Evolutionary conservation across 2,888 invertebrate genomes (phyloP), one percentile per base, ranked within the genome.

Genomic region (Ellobium chinense): DNA sequence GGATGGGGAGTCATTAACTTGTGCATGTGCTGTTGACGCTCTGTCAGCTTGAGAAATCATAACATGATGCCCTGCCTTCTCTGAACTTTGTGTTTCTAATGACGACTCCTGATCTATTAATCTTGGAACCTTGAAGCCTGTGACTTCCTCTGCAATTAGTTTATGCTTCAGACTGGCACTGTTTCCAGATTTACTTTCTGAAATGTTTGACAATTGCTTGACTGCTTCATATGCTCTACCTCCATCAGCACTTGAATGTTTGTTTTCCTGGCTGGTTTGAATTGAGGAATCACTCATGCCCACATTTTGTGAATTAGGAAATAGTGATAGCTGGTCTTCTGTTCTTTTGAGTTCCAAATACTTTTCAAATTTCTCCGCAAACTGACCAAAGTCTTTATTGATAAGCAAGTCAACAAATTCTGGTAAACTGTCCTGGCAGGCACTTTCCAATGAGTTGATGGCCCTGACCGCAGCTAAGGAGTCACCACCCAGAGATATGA

Each of bases 391-490:
- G 9, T 87, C 84, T 65, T 86, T 81, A 78, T 91, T 88, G 9
- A 93, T 76, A n/a, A 93, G 56, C 3, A 83, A 82, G 72, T 92
- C 91, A 5, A 93, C 73, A 21, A 93, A 78, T 4, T 83, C 70
- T 37, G 91, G 89, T 58, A 87, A 77, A 12, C 78, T 70, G 34
- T 76, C 74, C 62, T 79, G 85, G 37, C 89, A 84, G 37, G 70
- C 58, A 60, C 60, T 76, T 83, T 95, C 94, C 70, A 96, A 89
- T 86, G 94, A 94, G 85, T 94, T 94, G 58, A 94, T 94, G 77
- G 96, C 93, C 84, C 95, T 94, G 14, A 96, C 93, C 24, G 96
- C 96, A 39, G 94, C 92, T 82, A 97, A 94, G 0, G 97, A 97
- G 88, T 95, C 95, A 2, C 96, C 97, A 37, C 97, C 96, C 63